Percentiles rank a stretch among this genome's conserved stretches.
Conservation (phyloP, 2,113 vertebrate genomes). For the Semnornis frantzii region DNA sequence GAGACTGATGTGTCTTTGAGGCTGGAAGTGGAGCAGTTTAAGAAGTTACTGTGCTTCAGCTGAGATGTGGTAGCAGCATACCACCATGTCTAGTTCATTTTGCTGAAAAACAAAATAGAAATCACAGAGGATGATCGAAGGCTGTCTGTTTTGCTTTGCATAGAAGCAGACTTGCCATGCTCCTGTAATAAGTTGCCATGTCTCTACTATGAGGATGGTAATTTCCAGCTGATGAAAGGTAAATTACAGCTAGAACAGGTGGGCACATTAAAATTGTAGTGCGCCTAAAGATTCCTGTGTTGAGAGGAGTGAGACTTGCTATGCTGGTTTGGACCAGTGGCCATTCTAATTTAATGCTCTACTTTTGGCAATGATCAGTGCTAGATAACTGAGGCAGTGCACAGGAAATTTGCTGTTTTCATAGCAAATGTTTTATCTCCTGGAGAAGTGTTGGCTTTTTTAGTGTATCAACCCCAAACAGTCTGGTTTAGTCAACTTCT, state of each 20-base stretch:
- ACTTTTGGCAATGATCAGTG: not conserved
- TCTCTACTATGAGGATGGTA: slow-evolving; percentile 11
- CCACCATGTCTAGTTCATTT: not conserved
- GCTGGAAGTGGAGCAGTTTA: slow-evolving; percentile 24
- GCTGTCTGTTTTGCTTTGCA: slow-evolving; percentile 22
- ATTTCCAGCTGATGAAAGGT: slow-evolving; percentile 46
- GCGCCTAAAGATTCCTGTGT: not conserved
- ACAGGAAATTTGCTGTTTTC: not conserved
- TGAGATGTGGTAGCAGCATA: not conserved
- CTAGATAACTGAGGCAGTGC: not conserved
- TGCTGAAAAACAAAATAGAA: slow-evolving; percentile 36
- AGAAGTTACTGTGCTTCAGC: slow-evolving; percentile 2
- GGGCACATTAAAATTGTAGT: not conserved
- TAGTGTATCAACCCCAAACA: not conserved
- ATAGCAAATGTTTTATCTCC: not conserved
- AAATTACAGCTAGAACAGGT: not conserved
- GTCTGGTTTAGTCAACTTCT: not conserved
- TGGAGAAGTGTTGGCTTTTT: not conserved
- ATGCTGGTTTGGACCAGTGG: not conserved
- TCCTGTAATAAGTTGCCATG: not conserved
- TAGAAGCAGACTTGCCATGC: not conserved
- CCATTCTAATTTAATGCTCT: not conserved
- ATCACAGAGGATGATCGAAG: slow-evolving; percentile 45
- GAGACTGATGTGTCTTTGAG: slow-evolving; percentile 41
- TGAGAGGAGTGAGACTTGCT: not conserved